Evolutionary conservation across 2,113 vertebrate species (phyloP).

Genomic region (Hydrolagus affinis): DNA sequence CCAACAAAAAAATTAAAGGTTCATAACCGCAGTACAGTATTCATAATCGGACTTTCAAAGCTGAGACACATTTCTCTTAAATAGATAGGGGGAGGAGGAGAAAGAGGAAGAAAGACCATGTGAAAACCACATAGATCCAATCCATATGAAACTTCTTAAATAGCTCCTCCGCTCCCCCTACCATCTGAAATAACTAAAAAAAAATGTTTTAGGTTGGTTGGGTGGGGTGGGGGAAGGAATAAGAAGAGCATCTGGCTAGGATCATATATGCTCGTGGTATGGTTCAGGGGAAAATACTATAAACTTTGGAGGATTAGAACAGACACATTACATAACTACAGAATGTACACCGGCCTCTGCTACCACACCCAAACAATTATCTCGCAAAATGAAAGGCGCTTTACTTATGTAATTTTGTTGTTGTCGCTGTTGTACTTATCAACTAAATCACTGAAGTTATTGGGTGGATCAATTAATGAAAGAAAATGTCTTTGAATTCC

Average conservation of each 20-base stretch:
- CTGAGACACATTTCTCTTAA: background rate
- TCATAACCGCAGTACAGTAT: slow-evolving; percentile 6
- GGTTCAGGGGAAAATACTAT: background rate
- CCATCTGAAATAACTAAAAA: background rate
- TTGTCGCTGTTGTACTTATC: too few species aligned
- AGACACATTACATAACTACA: background rate
- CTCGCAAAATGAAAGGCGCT: too few species aligned
- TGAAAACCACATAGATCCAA: background rate
- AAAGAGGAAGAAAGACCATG: background rate
- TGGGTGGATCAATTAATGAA: too few species aligned
- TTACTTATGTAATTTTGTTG: too few species aligned
- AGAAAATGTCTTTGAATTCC: too few species aligned
- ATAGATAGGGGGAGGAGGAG: background rate
- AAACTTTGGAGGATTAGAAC: background rate
- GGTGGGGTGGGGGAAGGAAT: background rate
- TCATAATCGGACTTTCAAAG: background rate
- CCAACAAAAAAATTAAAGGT: slow-evolving; percentile 37
- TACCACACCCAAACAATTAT: too few species aligned
- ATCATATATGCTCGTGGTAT: background rate
- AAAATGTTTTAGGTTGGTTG: background rate
- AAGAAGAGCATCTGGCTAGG: background rate
- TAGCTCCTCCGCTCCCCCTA: background rate
- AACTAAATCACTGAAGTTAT: too few species aligned
- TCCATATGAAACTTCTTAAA: slow-evolving; percentile 9
- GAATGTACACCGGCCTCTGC: background rate